phyloP scores from a whole-genome alignment of 2,113 vertebrate species.

The Ceuthmochares aereus region DNA sequence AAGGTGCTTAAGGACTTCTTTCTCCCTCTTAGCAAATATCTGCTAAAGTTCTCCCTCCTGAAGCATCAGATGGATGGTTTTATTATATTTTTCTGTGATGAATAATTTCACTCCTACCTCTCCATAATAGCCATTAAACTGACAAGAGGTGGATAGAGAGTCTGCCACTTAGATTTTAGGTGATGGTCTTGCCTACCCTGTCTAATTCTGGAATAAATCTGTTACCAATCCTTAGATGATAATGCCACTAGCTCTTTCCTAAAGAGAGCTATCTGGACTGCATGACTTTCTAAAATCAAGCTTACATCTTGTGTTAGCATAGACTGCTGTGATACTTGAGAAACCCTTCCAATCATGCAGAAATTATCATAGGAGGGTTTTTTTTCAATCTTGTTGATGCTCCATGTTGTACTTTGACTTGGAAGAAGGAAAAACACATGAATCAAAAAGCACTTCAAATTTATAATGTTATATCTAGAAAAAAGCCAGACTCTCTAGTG shows the following conservation, averaged over 20 bases:
- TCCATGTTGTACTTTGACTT: neutral
- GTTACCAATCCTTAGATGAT: neutral
- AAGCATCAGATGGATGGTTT: neutral
- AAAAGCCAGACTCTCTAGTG: neutral
- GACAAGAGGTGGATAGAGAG: neutral
- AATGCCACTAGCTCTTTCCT: neutral
- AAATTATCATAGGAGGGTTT: neutral
- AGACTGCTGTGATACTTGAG: neutral
- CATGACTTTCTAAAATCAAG: neutral
- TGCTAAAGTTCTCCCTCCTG: neutral
- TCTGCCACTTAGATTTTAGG: neutral
- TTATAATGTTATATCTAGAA: neutral
- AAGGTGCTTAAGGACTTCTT: neutral
- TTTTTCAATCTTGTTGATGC: neutral
- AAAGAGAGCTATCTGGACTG: neutral
- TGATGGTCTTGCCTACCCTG: neutral
- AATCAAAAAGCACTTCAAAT: neutral
- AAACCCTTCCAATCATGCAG: neutral
- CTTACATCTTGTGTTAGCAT: neutral
- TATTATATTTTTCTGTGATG: neutral
- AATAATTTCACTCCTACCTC: neutral
- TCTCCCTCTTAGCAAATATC: neutral
- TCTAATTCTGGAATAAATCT: neutral
- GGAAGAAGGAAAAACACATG: neutral
- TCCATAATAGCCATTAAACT: neutral